Conservation (phyloP, 2,113 vertebrate species). For the Platysteira castanea region DNA sequence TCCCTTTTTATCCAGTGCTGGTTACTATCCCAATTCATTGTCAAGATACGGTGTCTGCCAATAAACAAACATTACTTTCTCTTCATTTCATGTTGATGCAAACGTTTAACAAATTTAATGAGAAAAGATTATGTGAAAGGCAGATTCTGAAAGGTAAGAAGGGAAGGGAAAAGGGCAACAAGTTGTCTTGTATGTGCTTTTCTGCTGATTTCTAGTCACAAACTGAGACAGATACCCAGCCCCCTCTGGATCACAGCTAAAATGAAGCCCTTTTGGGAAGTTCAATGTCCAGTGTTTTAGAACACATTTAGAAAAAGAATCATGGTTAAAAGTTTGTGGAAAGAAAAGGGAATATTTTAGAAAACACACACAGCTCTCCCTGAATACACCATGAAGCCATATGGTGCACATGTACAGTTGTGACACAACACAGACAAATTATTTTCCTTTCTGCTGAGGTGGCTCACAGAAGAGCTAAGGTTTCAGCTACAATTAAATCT, state of each 20-base stretch:
- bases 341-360: neutral
- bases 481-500: neutral
- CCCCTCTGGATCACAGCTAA: neutral
- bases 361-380: neutral
- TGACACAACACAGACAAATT: neutral
- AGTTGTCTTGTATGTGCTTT: neutral
- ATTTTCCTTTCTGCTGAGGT: neutral
- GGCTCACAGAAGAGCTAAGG: neutral
- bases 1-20: neutral
- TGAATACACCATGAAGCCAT: neutral
- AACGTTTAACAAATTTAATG: neutral
- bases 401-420: neutral
- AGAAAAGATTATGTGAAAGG: neutral
- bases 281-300: neutral
- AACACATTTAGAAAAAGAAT: neutral
- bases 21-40: neutral
- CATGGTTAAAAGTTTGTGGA: neutral
- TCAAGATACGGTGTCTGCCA: neutral
- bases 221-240: neutral
- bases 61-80: neutral
- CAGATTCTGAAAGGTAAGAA: neutral
- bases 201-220: neutral
- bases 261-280: neutral
- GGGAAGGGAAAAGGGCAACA: neutral
- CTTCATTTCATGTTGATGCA: neutral